Base-by-base conservation (phyloP, 2,797 vertebrate genomes). In the Helostoma temminkii region DNA sequence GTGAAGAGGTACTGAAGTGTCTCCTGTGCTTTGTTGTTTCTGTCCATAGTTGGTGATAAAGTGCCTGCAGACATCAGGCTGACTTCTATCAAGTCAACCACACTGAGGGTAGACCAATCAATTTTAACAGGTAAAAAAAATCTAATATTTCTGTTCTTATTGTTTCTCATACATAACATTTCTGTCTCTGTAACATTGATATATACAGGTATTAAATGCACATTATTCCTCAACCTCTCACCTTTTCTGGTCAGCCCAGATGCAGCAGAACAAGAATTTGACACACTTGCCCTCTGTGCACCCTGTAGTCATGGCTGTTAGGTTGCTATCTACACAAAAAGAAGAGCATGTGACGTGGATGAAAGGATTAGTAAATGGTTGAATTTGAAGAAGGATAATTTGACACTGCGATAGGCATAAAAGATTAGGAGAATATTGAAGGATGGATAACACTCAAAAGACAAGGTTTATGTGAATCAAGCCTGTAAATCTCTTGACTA, bases 41-140 rank as follows among this genome's bases (percentile, higher is more conserved):
- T 83, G 85, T 89, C 46, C 88, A 78, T 86, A 99, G 97, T 99
- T 94, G 98, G 98, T 71, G 98, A 99, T 93, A 99, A 99, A 94
- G 98, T 98, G 88, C 98, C 98, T 86, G 97, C 98, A 67, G 98
- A 99, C 83, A 99, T 99, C 91, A 95, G 98, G 80, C 93, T 99
- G 84, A 94, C 96, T 34, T 98, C 97, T 32, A 99, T 99, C 91
- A 99, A 97, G 82, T 99, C 98, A 50, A 99, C 98, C 62, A 99
- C 98, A 41, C 93, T 99, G 42, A 93, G 98, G 74, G 97, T 99
- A 55, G 98, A 99, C 91, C 98, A 99, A 71, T 99, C 98, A 6
- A 99, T 99, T 86, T 95, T 99, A 64, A 99, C 97, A 94, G 98
- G 98, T 99, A 93, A 89, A 36, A 71, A 37, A 1, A 0, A 21